Conservation (phyloP, 2,113 vertebrate genomes). For the Dissostichus mawsoni region DNA sequence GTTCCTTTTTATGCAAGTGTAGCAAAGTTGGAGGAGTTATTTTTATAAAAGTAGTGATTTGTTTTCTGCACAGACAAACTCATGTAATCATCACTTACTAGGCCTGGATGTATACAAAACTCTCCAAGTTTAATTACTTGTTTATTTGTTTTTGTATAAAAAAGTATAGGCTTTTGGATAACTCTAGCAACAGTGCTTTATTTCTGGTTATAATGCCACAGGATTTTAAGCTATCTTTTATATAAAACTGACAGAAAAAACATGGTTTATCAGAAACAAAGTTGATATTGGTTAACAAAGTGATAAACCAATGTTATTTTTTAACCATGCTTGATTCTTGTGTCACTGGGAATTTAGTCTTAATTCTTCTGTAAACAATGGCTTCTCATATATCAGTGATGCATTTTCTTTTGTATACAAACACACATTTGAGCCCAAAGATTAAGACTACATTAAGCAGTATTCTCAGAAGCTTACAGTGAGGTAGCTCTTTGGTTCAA, state of each 20-base stretch:
- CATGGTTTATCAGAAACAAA: background rate
- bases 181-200: background rate
- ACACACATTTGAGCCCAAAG: background rate
- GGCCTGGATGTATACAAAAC: background rate
- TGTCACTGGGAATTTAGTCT: background rate
- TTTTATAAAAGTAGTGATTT: no score
- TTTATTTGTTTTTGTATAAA: background rate
- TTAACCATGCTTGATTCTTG: background rate
- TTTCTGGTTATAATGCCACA: background rate
- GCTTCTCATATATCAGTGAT: no score
- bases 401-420: no score
- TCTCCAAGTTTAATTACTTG: background rate
- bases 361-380: no score
- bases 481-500: constrained; percentile 77
- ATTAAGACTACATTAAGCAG: background rate
- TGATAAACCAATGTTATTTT: background rate
- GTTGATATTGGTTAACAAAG: background rate
- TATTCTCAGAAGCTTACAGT: constrained; percentile 63
- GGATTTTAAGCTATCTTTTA: background rate
- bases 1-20: no score
- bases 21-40: no score
- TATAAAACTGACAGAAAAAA: background rate
- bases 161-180: background rate
- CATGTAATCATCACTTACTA: no score
- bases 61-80: no score